Conservation (phyloP, 2,888 invertebrate genomes). For the Prosapia bicincta region DNA sequence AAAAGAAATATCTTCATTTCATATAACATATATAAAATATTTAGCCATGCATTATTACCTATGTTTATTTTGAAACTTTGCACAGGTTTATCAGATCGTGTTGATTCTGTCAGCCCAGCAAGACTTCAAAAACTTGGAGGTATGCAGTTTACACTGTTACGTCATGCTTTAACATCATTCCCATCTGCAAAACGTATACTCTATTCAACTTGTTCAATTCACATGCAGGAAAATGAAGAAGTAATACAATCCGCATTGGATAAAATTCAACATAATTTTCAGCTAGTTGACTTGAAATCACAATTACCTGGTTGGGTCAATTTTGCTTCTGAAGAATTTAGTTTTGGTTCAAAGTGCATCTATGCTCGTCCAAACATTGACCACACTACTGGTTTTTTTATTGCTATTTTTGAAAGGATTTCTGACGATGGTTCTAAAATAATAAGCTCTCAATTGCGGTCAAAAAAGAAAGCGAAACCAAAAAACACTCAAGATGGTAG, state of each 20-base stretch:
- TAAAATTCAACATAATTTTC: constrained; percentile 42
- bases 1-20: no score
- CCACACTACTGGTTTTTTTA: constrained; percentile 90
- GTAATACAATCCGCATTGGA: constrained; percentile 73
- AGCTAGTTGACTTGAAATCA: constrained; percentile 34
- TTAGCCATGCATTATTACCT: no score
- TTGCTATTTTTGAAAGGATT: constrained; percentile 74
- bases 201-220: constrained; percentile 94
- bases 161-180: constrained; percentile 80
- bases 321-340: constrained; percentile 58
- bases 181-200: constrained; percentile 81
- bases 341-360: constrained; percentile 69
- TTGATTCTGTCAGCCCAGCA: constrained; percentile 50
- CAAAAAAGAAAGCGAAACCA: no score
- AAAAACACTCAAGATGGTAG: no score
- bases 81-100: constrained; percentile 43
- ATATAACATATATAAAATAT: no score
- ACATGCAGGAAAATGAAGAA: constrained; percentile 88
- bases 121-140: constrained; percentile 66
- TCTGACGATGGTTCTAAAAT: no score
- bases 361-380: constrained; percentile 74
- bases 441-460: no score
- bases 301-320: constrained; percentile 33
- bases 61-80: no score
- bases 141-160: constrained; percentile 78